Evolutionary conservation across 2,888 invertebrate species (phyloP).

Genomic region (Limnephilus lunatus): DNA sequence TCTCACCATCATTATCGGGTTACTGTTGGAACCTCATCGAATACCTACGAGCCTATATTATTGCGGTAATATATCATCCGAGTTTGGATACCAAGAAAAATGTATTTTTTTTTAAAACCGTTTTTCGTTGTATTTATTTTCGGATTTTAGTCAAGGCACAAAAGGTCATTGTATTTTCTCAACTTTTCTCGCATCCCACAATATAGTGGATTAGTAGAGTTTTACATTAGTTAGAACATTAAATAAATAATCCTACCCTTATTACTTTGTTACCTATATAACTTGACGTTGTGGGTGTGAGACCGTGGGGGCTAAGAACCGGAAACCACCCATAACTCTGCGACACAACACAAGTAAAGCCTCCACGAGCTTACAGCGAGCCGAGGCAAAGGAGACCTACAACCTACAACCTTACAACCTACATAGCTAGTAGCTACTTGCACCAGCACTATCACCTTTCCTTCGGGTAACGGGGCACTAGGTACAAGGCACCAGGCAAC

Average conservation of each 20-base stretch:
- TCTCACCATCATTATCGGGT: not conserved
- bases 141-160: not conserved
- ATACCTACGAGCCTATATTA: not conserved
- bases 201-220: conserved; percentile 2
- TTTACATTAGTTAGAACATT: conserved; percentile 2
- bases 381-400: not conserved
- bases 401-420: not conserved
- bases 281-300: conserved; percentile 40
- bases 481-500: not conserved
- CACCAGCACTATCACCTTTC: not conserved
- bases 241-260: conserved; percentile 42
- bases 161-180: not conserved
- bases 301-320: conserved; percentile 49
- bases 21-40: not conserved
- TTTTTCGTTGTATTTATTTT: not conserved
- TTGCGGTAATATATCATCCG: not conserved
- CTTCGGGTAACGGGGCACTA: not conserved
- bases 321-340: conserved; percentile 58
- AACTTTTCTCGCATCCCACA: not conserved
- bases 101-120: too few species aligned
- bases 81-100: not conserved
- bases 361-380: conserved; percentile 4
- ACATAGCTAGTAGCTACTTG: not conserved
- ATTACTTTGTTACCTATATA: conserved; percentile 31
- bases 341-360: conserved; percentile 20